Percentiles rank a stretch among this genome's conserved stretches.
These are phyloP conservation scores for Dysdera silvatica DNA, from an alignment of 1,140 invertebrate species.

Conservation along the genomic window DNA sequence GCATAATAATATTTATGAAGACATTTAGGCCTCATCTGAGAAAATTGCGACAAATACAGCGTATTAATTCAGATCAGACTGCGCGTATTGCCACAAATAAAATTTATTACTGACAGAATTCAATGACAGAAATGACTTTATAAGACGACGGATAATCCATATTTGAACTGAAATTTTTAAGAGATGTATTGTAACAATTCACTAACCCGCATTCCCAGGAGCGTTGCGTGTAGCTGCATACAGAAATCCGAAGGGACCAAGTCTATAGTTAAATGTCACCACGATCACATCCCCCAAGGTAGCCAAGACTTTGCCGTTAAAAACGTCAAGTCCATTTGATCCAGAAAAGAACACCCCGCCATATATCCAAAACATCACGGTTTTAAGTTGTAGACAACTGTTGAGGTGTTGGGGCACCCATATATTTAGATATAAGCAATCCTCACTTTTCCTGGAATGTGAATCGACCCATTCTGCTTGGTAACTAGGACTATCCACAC, in stretches of 20 bases:
- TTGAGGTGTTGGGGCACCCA: slow-evolving; percentile 39
- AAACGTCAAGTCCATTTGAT: slow-evolving; percentile 40
- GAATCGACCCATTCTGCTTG: slow-evolving; percentile 59
- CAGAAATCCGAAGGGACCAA: slow-evolving; percentile 87
- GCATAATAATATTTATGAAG: no score
- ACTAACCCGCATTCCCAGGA: slow-evolving; percentile 87
- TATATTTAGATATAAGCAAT: slow-evolving; percentile 46
- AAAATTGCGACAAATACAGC: no score
- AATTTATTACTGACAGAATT: no score
- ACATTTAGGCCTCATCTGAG: no score
- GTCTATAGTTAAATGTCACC: slow-evolving; percentile 89
- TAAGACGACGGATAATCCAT: no score
- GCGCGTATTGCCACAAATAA: no score
- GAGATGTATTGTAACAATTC: slow-evolving; percentile 69
- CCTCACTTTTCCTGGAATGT: slow-evolving; percentile 33
- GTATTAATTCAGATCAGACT: no score
- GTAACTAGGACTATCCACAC: slow-evolving; percentile 63
- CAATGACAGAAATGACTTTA: no score
- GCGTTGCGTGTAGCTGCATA: slow-evolving; percentile 85
- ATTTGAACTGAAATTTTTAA: no score
- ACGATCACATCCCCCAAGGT: slow-evolving; percentile 86
- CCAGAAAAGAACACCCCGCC: slow-evolving; percentile 34
- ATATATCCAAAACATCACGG: slow-evolving; percentile 37
- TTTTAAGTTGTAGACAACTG: no score
- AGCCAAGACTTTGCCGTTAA: slow-evolving; percentile 80